These are phyloP conservation scores for Lymantria dispar DNA, from an alignment of 2,888 invertebrate species.

Conservation along the genomic window DNA sequence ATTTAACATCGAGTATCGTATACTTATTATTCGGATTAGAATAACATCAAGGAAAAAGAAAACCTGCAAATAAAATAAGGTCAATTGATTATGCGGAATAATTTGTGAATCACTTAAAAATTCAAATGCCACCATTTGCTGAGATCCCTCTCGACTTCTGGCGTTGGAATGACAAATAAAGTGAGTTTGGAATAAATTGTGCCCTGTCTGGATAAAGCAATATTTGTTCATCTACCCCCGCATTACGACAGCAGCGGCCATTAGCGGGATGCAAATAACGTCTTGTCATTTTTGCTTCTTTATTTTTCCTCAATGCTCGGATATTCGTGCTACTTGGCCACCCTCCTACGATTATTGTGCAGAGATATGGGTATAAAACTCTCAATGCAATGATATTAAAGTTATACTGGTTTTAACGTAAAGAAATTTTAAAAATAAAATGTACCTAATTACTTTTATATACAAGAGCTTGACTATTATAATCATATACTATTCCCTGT, in stretches of 20 bases:
- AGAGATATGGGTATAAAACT: conserved; percentile 34
- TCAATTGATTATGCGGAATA: conserved; percentile 77
- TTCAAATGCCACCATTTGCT: conserved; percentile 72
- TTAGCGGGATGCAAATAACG: conserved; percentile 82
- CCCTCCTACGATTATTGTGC: conserved; percentile 38
- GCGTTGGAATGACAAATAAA: conserved; percentile 73
- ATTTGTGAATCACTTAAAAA: conserved; percentile 78
- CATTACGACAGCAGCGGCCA: conserved; percentile 75
- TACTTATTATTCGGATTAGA: conserved; percentile 12
- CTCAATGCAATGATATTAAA: not conserved
- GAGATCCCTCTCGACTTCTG: conserved; percentile 66
- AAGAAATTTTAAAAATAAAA: too few relatives aligned
- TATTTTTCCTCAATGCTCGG: conserved; percentile 68
- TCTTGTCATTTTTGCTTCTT: conserved; percentile 81
- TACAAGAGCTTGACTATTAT: too few relatives aligned
- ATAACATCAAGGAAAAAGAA: conserved; percentile 45
- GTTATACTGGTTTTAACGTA: not conserved
- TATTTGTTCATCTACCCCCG: conserved; percentile 81
- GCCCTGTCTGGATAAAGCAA: conserved; percentile 77
- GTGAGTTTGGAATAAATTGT: conserved; percentile 79
- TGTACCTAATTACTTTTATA: too few relatives aligned
- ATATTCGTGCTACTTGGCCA: conserved; percentile 51
- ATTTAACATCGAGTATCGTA: conserved; percentile 3
- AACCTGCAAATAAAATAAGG: conserved; percentile 63
- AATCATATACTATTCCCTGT: too few relatives aligned